Conservation (phyloP, 2,797 vertebrate genomes). For the Taeniopygia guttata region DNA sequence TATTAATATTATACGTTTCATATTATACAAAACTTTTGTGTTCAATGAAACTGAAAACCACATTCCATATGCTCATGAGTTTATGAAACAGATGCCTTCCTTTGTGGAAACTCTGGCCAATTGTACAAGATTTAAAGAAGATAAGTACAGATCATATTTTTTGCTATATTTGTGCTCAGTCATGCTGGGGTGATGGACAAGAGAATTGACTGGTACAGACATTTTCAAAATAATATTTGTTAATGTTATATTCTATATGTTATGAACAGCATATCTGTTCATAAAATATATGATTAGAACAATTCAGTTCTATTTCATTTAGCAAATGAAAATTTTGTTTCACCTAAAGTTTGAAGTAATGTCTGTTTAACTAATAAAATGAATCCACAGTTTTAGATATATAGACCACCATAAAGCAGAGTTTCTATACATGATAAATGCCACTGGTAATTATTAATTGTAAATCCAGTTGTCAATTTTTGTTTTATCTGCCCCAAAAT, state of each 20-base stretch:
- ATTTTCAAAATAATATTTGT: background rate
- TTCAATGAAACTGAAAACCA: background rate
- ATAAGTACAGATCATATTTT: background rate
- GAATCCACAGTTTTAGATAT: background rate
- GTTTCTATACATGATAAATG: background rate
- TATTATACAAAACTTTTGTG: background rate
- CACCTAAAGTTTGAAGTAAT: background rate
- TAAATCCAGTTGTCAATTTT: background rate
- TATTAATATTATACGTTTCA: background rate
- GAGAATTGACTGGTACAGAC: background rate
- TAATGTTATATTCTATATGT: background rate
- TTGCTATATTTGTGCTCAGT: background rate
- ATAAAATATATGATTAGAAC: background rate
- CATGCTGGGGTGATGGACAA: background rate
- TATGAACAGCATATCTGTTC: background rate
- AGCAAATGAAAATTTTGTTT: background rate
- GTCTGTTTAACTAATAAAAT: background rate
- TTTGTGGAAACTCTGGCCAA: background rate
- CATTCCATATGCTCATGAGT: accelerated
- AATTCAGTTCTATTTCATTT: background rate
- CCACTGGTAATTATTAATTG: background rate
- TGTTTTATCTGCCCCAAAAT: background rate
- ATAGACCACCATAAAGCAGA: background rate
- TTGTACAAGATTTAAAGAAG: background rate
- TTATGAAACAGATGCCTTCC: background rate